Conservation (phyloP, 2,888 invertebrate species). For the Neoascia interrupta region DNA sequence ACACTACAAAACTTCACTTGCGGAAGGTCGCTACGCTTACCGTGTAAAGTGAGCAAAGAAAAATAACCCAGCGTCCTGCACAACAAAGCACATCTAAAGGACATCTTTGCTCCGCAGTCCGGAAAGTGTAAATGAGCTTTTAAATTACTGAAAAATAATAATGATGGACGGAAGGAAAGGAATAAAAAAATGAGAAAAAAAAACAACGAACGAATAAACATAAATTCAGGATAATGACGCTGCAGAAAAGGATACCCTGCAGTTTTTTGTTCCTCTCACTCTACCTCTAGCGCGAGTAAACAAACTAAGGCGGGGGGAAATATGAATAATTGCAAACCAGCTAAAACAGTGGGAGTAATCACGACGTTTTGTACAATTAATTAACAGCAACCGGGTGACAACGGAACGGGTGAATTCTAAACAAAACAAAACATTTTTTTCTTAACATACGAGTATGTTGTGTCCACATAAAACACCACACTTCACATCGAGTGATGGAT, state of each 20-base stretch:
- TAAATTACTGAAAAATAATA: conserved; percentile 64
- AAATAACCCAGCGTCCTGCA: not conserved
- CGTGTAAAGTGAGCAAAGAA: conserved; percentile 4
- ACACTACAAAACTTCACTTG: conserved; percentile 32
- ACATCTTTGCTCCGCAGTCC: conserved; percentile 54
- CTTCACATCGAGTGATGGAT: conserved; percentile 52
- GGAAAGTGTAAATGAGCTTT: conserved; percentile 70
- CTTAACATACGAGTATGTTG: no score
- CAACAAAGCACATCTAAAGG: conserved; percentile 45
- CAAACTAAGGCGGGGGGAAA: no score
- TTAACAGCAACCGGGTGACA: conserved; percentile 71
- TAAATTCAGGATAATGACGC: conserved; percentile 71
- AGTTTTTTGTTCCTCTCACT: conserved; percentile 6
- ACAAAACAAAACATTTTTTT: conserved; percentile 1
- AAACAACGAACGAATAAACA: conserved; percentile 76
- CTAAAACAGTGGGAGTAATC: conserved; percentile 27
- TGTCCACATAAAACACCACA: conserved; percentile 33
- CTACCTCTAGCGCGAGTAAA: conserved; percentile 53
- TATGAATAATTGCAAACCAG: conserved; percentile 38
- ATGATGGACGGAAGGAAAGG: conserved; percentile 38
- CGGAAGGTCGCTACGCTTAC: conserved; percentile 39
- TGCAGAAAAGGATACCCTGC: conserved; percentile 44
- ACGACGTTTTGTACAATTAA: no score
- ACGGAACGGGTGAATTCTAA: conserved; percentile 61
- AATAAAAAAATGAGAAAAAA: conserved; percentile 38